Percentiles rank a stretch among this genome's conserved stretches.
Conservation (phyloP, 1,140 invertebrate species). For the Drosophila mayri region DNA sequence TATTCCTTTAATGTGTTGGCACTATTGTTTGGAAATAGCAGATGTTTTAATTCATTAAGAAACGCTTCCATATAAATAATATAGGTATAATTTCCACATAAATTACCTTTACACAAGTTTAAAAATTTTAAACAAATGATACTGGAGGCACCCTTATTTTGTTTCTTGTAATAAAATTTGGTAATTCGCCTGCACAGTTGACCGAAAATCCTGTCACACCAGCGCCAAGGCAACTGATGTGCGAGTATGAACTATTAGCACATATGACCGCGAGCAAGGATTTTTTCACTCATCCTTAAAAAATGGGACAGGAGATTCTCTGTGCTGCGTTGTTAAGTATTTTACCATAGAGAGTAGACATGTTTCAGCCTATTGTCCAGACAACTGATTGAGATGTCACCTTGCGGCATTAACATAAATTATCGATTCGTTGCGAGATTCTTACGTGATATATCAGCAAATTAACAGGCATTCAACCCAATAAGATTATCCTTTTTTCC, state of each 20-base stretch:
- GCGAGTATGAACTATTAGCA: not conserved
- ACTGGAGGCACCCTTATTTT: not conserved
- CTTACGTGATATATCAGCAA: constrained; percentile 77
- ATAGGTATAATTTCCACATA: not conserved
- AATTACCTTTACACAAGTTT: not conserved
- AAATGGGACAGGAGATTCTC: constrained; percentile 7
- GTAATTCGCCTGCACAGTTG: constrained; percentile 26
- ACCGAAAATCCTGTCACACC: constrained; percentile 17
- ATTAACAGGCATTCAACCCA: constrained; percentile 63
- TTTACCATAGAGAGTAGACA: constrained; percentile 42
- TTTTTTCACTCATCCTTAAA: constrained; percentile 31
- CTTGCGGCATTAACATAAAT: constrained; percentile 70
- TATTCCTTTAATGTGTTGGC: constrained; percentile 1
- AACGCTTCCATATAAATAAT: not conserved
- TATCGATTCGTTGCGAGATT: constrained; percentile 57
- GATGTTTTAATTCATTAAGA: constrained; percentile 12
- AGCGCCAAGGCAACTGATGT: constrained; percentile 56
- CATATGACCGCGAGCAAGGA: constrained; percentile 32
- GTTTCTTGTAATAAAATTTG: constrained; percentile 1
- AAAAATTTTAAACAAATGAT: not conserved
- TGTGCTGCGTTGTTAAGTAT: constrained; percentile 49
- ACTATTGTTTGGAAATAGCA: constrained; percentile 26
- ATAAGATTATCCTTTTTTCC: constrained; percentile 59
- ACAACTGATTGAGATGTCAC: constrained; percentile 73
- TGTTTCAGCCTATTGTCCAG: constrained; percentile 26